Percentiles rank a stretch among this genome's conserved stretches.
phyloP scores from a whole-genome alignment of 2,888 invertebrate genomes.

The Masnerella sp. region DNA sequence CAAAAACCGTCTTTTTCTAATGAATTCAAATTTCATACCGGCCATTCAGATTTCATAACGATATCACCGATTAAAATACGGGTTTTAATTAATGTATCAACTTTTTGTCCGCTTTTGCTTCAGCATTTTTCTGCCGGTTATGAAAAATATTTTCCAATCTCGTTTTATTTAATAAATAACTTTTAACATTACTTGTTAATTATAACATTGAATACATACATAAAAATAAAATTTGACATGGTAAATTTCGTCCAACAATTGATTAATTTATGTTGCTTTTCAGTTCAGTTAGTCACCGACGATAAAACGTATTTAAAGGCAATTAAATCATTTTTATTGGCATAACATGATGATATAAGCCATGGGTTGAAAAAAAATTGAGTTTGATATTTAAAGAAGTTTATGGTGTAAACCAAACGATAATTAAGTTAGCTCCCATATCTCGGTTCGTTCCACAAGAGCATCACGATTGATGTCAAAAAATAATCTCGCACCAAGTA shows the following conservation, averaged over 20 bases:
- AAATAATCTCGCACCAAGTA: constrained; percentile 8
- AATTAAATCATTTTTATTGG: too few species aligned
- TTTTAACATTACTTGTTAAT: too few species aligned
- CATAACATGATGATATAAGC: not conserved
- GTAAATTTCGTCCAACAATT: too few species aligned
- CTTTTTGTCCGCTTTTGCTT: constrained; percentile 35
- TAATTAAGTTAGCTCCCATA: constrained; percentile 30
- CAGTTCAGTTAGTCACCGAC: too few species aligned
- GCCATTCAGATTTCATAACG: constrained; percentile 20
- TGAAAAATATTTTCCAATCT: too few species aligned
- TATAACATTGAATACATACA: too few species aligned
- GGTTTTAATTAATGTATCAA: constrained; percentile 27
- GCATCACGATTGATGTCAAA: constrained; percentile 32
- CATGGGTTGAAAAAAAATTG: constrained; percentile 1
- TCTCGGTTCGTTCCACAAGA: not conserved
- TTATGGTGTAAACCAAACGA: not conserved
- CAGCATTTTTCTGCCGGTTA: too few species aligned
- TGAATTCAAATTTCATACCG: constrained; percentile 42
- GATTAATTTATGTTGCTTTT: too few species aligned
- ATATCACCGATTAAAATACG: too few species aligned
- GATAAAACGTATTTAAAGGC: too few species aligned
- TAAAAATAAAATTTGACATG: too few species aligned
- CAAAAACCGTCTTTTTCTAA: constrained; percentile 24
- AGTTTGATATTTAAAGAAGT: not conserved
- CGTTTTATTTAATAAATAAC: too few species aligned